These are phyloP conservation scores for Spatulosminthurus flaviceps DNA, from an alignment of 2,888 invertebrate genomes.

Conservation along the genomic window DNA sequence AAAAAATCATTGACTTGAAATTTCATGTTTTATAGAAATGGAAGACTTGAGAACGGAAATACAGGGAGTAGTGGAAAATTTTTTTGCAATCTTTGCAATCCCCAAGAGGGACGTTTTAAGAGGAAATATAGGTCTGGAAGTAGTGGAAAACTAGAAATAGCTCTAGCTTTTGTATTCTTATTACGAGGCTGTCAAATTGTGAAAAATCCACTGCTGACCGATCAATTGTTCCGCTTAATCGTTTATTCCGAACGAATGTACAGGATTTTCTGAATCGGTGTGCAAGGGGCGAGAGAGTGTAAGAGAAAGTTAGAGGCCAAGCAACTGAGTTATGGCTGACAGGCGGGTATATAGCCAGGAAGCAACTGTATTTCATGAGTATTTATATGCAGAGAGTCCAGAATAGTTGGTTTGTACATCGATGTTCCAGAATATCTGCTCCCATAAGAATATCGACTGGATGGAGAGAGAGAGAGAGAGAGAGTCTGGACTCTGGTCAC, in stretches of 20 bases:
- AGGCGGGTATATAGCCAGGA: not conserved
- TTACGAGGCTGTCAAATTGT: not conserved
- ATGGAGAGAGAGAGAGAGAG: no score
- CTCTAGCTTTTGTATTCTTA: not conserved
- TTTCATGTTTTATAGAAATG: no score
- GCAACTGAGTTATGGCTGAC: slow-evolving; percentile 14
- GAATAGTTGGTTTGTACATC: no score
- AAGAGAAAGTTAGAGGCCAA: not conserved
- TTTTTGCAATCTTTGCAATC: not conserved
- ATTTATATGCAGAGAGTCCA: no score
- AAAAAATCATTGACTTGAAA: no score
- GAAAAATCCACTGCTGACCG: slow-evolving; percentile 28
- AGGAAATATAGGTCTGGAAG: not conserved
- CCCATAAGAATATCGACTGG: no score
- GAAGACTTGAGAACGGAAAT: no score
- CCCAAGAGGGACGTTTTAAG: not conserved
- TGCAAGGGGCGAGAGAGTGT: not conserved
- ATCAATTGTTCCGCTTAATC: slow-evolving; percentile 46
- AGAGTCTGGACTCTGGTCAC: no score
- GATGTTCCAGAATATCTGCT: no score
- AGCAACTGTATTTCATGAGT: slow-evolving; percentile 38
- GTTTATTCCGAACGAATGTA: slow-evolving; percentile 45
- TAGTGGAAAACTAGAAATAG: not conserved
- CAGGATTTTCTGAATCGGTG: slow-evolving; percentile 6
- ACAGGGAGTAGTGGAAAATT: not conserved